phyloP scores from a whole-genome alignment of 2,888 invertebrate genomes.

The Lasioglossum marginatum region DNA sequence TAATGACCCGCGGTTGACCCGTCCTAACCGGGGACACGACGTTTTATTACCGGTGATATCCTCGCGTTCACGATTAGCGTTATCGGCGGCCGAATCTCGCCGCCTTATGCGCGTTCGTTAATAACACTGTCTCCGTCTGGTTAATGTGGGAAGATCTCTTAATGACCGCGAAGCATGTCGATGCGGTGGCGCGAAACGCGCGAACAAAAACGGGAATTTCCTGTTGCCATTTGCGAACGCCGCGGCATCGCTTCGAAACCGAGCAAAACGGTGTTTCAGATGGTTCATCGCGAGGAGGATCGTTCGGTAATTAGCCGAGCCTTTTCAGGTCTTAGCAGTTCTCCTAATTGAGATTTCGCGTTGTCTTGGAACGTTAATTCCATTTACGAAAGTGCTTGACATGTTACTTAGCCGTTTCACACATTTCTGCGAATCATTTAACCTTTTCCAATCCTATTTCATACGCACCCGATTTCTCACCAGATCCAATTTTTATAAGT shows the following conservation, averaged over 20 bases:
- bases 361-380: neutral
- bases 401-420: neutral
- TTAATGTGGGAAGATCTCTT: constrained; percentile 74
- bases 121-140: constrained; percentile 50
- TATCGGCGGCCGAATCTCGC: constrained; percentile 44
- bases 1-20: constrained; percentile 55
- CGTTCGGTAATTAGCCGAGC: constrained; percentile 63
- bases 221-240: constrained; percentile 72
- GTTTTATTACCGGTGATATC: constrained; percentile 42
- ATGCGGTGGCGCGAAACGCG: constrained; percentile 48
- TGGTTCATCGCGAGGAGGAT: constrained; percentile 40
- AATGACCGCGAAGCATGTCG: constrained; percentile 65
- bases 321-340: neutral
- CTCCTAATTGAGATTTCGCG: neutral
- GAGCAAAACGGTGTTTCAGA: constrained; percentile 4
- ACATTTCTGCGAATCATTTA: neutral
- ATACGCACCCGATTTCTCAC: too few species aligned
- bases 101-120: constrained; percentile 52
- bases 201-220: constrained; percentile 71
- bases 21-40: constrained; percentile 44
- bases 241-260: constrained; percentile 8
- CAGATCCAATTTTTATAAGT: too few species aligned
- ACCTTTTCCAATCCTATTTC: neutral
- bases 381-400: neutral
- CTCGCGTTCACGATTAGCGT: constrained; percentile 41